Base-by-base conservation (phyloP, 1,140 invertebrate genomes). In the Ostrea denselamellosa region DNA sequence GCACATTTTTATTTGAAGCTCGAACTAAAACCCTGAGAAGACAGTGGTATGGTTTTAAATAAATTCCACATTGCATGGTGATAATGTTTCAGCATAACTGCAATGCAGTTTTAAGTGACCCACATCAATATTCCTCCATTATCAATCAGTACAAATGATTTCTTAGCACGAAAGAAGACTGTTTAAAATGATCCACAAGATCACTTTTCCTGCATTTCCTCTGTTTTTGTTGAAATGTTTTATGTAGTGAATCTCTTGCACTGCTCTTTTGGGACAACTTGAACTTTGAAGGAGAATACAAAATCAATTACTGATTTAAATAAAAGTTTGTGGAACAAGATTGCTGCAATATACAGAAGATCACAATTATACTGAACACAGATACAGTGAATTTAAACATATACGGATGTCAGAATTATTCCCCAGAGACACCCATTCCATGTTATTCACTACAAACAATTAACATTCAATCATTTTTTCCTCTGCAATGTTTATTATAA, bases 71-170 rank as follows among this genome's bases (percentile, higher is more conserved):
- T 77, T 77, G 68, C 68, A 77, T 77, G 68, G 68, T 77, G 68
- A 77, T 34, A 28, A 34, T 17, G 28, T 25, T 77, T 77, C 22
- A 77, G 25, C 68, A 77, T 28, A 34, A 77, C 34, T 28, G 22
- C 54, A 85, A 51, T 85, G 54, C n/a, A 85, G 19, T 58, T 17
- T 22, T 51, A 85, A 54, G 25, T 85, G 28, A 54, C 28, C 25
- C 53, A 28, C 85, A 58, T 62, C 62, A 58, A 85, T 19, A 56
- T 62, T 12, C 54, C 54, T 28, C 58, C 85, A 51, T 56, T 85
- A 85, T 56, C 25, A 44, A 77, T 77, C 28, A 34, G 7, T 77
- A 28, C 68, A 77, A 77, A 77, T 77, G 68, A 77, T 34, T 77
- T 34, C 68, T 77, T 77, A 10, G 68, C 68, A 77, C 28, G 68